phyloP scores from a whole-genome alignment of 2,797 vertebrate species.

The Bryconaethiops microstoma region DNA sequence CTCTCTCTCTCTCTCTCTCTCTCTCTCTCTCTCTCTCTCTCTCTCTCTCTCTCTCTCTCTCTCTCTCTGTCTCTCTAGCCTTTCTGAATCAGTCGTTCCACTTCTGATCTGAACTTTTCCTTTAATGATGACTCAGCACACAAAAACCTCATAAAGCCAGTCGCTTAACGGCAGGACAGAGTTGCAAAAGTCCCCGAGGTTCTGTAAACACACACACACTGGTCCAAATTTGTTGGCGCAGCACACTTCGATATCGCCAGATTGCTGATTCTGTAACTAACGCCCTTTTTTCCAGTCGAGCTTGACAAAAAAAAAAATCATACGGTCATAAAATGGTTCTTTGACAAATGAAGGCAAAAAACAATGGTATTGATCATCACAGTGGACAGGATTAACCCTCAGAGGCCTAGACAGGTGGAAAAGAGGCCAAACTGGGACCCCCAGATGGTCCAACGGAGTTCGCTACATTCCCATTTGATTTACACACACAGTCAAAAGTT shows the following conservation, averaged over 20 bases:
- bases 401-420: no score
- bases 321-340: not conserved
- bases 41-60: not conserved
- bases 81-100: no score
- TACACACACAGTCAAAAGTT: no score
- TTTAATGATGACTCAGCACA: slow-evolving; percentile 51
- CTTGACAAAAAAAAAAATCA: not conserved
- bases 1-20: no score
- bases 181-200: not conserved
- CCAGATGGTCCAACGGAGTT: no score
- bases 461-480: no score
- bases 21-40: no score
- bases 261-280: slow-evolving; percentile 23
- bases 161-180: not conserved
- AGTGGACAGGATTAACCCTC: not conserved
- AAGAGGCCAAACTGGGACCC: no score
- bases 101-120: slow-evolving; percentile 42
- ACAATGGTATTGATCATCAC: not conserved
- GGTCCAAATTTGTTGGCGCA: slow-evolving; percentile 21
- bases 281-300: not conserved
- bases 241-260: slow-evolving; percentile 7
- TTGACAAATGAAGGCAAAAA: not conserved
- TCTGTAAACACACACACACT: not conserved
- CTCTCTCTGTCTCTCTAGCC: not conserved
- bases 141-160: slow-evolving; percentile 8